Conservation (phyloP, 2,888 invertebrate genomes). For the Phytoseiulus persimilis region DNA sequence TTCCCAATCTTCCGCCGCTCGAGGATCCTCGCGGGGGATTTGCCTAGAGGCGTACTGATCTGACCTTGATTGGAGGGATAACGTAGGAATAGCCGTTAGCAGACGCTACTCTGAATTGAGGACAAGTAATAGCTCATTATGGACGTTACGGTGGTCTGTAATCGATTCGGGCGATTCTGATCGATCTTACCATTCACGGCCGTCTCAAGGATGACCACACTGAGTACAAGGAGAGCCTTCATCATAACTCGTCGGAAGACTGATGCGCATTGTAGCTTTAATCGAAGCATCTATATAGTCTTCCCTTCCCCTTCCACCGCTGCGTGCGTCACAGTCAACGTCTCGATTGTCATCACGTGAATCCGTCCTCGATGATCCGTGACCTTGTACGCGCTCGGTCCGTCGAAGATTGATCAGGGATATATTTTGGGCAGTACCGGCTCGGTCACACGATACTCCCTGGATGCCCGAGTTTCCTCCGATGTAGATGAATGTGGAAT, state of each 20-base stretch:
- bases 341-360: neutral
- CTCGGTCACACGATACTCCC: neutral
- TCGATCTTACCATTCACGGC: neutral
- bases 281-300: neutral
- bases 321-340: neutral
- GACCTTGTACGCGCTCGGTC: neutral
- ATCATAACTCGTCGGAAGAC: neutral
- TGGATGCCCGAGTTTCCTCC: neutral
- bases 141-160: neutral
- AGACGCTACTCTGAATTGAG: neutral
- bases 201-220: neutral
- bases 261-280: neutral
- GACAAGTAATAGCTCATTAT: neutral
- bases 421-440: neutral
- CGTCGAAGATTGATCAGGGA: neutral
- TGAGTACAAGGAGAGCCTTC: neutral
- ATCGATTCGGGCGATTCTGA: neutral
- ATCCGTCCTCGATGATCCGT: neutral
- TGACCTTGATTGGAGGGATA: neutral
- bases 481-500: too few species aligned
- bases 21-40: neutral
- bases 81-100: neutral
- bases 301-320: neutral
- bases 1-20: neutral
- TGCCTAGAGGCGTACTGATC: neutral